These are phyloP conservation scores for Elephas maximus DNA, from an alignment of 2,113 vertebrate genomes.

Conservation along the genomic window DNA sequence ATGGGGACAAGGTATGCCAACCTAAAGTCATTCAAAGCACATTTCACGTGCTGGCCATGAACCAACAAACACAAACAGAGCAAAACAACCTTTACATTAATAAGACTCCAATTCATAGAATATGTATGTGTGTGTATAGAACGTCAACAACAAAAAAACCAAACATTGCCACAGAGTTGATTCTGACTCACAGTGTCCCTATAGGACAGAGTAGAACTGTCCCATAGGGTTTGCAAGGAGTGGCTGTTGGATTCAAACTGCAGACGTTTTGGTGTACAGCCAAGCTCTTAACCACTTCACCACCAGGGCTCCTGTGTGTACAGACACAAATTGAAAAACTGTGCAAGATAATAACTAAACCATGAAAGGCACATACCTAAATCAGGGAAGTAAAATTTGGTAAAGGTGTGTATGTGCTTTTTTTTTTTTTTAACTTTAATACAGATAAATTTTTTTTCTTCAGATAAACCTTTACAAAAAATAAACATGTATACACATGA, in stretches of 20 bases:
- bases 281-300: too few relatives aligned
- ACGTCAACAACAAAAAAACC: too few relatives aligned
- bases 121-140: neutral
- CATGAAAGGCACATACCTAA: neutral
- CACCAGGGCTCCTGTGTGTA: neutral
- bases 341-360: neutral
- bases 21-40: constrained; percentile 9
- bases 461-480: neutral
- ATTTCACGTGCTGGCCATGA: neutral
- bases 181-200: too few relatives aligned
- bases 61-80: neutral
- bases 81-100: neutral
- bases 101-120: constrained; percentile 22
- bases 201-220: too few relatives aligned
- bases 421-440: neutral
- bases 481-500: neutral
- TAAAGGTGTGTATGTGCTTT: neutral
- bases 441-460: neutral
- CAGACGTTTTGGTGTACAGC: too few relatives aligned
- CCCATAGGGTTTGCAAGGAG: too few relatives aligned
- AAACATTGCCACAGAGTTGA: too few relatives aligned
- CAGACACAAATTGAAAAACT: neutral
- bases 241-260: too few relatives aligned
- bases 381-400: neutral
- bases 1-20: neutral